Conservation (phyloP, 2,113 vertebrate species). For the Dunckerocampus dactyliophorus region DNA sequence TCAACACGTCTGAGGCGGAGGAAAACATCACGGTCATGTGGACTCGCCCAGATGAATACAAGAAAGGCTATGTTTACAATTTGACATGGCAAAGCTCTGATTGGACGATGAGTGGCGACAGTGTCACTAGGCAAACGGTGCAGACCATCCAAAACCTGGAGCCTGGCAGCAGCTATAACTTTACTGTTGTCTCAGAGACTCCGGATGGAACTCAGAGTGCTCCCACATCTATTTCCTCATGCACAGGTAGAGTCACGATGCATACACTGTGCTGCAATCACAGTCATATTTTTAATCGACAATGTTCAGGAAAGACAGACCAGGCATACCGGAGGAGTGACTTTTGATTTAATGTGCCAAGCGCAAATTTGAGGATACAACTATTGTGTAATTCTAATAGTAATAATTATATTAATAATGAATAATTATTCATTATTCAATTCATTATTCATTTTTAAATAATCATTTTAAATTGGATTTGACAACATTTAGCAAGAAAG, state of each 20-base stretch:
- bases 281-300: too few relatives aligned
- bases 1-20: neutral
- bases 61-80: constrained; percentile 36
- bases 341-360: too few relatives aligned
- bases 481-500: too few relatives aligned
- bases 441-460: too few relatives aligned
- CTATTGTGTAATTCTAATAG: too few relatives aligned
- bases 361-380: too few relatives aligned
- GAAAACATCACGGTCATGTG: constrained; percentile 48
- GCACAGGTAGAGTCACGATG: constrained; percentile 67
- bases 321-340: too few relatives aligned
- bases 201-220: constrained; percentile 25
- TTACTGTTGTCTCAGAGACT: constrained; percentile 62
- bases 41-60: constrained; percentile 28
- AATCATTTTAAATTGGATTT: too few relatives aligned
- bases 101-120: rapidly evolving
- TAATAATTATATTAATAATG: too few relatives aligned
- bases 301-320: too few relatives aligned
- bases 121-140: rapidly evolving
- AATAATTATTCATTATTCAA: too few relatives aligned
- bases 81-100: constrained; percentile 25
- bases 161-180: constrained; percentile 61
- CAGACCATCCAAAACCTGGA: constrained; percentile 24
- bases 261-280: too few relatives aligned
- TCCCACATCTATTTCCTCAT: constrained; percentile 8